Conservation (phyloP, 2,797 vertebrate genomes). For the Heliangelus exortis region DNA sequence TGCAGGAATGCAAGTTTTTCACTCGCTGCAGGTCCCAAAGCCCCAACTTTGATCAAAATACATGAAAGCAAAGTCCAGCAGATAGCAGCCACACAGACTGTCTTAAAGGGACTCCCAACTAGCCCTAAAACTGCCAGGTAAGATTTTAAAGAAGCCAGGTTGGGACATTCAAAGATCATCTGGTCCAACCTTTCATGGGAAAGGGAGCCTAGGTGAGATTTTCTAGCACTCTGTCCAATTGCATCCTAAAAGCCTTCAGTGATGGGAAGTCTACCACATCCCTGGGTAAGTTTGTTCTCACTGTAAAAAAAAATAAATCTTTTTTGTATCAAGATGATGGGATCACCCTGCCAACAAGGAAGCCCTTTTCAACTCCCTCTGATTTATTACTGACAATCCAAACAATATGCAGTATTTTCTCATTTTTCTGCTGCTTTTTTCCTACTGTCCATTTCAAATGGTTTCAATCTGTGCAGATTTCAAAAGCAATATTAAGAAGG, state of each 20-base stretch:
- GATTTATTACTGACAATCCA: neutral
- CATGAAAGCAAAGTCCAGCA: neutral
- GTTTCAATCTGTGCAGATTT: neutral
- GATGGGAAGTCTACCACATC: neutral
- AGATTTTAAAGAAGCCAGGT: neutral
- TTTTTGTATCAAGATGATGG: neutral
- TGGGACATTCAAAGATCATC: neutral
- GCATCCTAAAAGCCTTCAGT: neutral
- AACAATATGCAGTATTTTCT: neutral
- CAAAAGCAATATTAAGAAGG: neutral
- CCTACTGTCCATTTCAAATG: neutral
- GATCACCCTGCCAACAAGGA: neutral
- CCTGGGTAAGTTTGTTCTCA: neutral
- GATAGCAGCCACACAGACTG: neutral
- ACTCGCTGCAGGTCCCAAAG: neutral
- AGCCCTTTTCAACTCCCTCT: neutral
- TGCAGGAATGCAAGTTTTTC: neutral
- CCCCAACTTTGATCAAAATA: neutral
- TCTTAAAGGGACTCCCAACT: neutral
- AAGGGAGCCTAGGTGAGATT: neutral
- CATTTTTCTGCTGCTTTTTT: constrained; percentile 14
- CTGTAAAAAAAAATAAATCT: neutral
- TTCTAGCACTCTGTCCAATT: neutral
- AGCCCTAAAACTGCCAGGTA: neutral
- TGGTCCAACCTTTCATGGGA: neutral